These are phyloP conservation scores for Anoplopoma fimbria DNA, from an alignment of 2,113 vertebrate species.

Conservation along the genomic window DNA sequence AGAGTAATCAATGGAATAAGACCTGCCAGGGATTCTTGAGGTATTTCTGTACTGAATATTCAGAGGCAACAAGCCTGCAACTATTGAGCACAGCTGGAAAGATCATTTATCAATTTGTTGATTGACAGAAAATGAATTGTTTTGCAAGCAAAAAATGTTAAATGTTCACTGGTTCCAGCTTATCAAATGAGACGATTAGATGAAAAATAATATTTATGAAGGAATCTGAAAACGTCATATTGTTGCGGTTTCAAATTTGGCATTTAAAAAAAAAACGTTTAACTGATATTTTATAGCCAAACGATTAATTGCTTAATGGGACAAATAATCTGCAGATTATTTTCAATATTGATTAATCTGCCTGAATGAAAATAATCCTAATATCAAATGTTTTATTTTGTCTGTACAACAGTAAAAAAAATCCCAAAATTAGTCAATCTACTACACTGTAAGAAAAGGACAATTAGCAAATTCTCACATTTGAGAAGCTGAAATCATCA, in stretches of 20 bases:
- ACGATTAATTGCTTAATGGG: not conserved
- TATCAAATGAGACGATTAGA: not conserved
- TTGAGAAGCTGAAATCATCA: not conserved
- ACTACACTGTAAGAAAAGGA: too few species aligned
- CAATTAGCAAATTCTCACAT: not conserved
- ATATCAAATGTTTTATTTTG: too few species aligned
- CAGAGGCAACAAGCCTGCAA: not conserved
- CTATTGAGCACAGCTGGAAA: not conserved
- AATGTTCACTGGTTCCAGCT: not conserved
- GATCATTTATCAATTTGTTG: not conserved
- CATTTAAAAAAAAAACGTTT: too few species aligned
- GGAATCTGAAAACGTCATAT: not conserved
- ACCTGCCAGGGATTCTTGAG: not conserved
- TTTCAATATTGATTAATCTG: not conserved
- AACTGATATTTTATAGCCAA: not conserved
- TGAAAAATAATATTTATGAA: not conserved
- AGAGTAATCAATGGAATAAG: conserved; percentile 12
- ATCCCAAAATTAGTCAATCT: too few species aligned
- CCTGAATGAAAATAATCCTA: too few species aligned
- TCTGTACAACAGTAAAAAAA: too few species aligned
- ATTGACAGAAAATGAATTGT: not conserved
- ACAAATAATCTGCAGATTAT: not conserved
- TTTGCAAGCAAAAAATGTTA: not conserved
- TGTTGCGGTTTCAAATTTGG: not conserved
- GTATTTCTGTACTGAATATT: not conserved